A percentile compares a stretch with the other conserved stretches of the same genome.
Conservation (phyloP, 2,797 vertebrate genomes). For the Sebastes matsubarae region DNA sequence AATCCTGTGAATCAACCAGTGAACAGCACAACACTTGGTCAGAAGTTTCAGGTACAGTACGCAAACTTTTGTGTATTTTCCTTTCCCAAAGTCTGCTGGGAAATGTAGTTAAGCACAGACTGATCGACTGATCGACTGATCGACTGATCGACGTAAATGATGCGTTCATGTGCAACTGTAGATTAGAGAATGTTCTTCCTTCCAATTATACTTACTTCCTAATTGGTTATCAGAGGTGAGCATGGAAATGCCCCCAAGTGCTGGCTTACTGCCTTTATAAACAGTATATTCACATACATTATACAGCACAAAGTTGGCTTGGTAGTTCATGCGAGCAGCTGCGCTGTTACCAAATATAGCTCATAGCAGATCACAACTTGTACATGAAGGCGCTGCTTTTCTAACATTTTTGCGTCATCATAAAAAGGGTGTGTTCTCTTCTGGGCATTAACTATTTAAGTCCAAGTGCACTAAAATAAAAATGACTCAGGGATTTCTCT, state of each 20-base stretch:
- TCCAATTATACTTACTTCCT: background rate
- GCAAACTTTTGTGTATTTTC: background rate
- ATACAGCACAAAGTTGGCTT: background rate
- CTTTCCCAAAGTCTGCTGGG: background rate
- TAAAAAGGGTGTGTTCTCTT: background rate
- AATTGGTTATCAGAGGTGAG: background rate
- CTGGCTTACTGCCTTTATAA: background rate
- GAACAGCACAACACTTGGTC: background rate
- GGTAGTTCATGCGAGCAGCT: slow-evolving; percentile 1
- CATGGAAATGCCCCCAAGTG: background rate
- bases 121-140: background rate
- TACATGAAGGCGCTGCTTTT: background rate
- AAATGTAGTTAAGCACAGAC: background rate
- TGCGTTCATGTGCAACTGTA: background rate
- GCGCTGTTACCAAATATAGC: background rate
- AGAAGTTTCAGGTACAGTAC: background rate
- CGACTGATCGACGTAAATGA: background rate
- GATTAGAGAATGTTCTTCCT: background rate
- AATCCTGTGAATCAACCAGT: background rate
- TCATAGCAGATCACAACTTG: background rate
- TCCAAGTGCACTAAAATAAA: background rate
- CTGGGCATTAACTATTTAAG: background rate
- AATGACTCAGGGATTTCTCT: background rate
- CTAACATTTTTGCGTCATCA: background rate
- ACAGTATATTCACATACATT: background rate